Evolutionary conservation across 2,797 vertebrate species (phyloP).

Genomic region (Xenops minutus): DNA sequence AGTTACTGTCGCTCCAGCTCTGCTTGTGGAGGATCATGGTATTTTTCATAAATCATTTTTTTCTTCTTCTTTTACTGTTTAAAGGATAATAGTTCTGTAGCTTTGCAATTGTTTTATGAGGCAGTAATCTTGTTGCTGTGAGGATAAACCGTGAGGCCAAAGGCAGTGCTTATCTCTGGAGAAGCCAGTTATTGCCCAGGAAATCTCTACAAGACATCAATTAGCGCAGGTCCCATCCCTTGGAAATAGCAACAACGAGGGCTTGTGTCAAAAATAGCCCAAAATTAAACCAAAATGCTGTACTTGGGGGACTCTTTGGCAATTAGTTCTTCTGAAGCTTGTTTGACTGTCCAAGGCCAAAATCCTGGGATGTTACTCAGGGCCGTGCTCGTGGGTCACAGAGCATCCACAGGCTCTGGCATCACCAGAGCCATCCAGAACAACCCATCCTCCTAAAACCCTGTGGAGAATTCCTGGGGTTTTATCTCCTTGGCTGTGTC

Average conservation of each 20-base stretch:
- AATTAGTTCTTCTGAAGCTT: neutral
- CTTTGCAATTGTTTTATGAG: slow-evolving; percentile 67
- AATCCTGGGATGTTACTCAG: rapidly evolving
- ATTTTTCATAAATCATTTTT: slow-evolving; percentile 66
- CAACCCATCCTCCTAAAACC: neutral
- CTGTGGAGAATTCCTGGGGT: rapidly evolving
- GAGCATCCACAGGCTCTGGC: neutral
- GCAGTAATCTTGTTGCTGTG: slow-evolving; percentile 60
- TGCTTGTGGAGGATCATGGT: slow-evolving; percentile 39
- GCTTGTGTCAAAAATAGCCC: neutral
- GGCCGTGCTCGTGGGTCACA: neutral
- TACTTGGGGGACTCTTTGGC: neutral
- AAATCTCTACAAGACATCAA: neutral
- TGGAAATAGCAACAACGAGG: neutral
- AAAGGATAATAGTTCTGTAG: slow-evolving; percentile 49
- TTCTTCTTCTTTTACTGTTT: slow-evolving; percentile 35
- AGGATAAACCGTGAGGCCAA: slow-evolving; percentile 59
- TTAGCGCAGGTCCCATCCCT: neutral
- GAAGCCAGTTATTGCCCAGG: slow-evolving; percentile 39
- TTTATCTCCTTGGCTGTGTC: rapidly evolving
- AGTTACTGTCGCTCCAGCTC: slow-evolving; percentile 29
- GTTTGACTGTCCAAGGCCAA: neutral
- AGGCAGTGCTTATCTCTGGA: slow-evolving; percentile 32
- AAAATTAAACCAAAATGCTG: rapidly evolving
- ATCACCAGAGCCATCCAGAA: neutral